phyloP scores from a whole-genome alignment of 2,797 vertebrate genomes.

The Artibeus jamaicensis region DNA sequence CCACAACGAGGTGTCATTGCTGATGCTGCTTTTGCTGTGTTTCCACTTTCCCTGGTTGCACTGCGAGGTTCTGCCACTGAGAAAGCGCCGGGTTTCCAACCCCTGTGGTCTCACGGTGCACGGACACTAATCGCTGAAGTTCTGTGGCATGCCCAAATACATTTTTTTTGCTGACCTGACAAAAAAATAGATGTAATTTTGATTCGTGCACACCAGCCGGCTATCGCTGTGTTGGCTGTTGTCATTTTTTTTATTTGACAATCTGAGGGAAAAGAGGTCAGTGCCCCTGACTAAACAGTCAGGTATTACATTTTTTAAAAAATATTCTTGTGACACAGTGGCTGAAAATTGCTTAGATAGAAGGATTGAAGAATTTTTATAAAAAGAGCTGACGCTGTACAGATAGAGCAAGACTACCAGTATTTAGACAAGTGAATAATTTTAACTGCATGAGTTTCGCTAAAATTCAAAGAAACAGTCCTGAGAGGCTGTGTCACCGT shows the following conservation, averaged over 20 bases:
- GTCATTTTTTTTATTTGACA: background rate
- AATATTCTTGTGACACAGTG: background rate
- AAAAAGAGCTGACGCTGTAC: background rate
- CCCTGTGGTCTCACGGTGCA: background rate
- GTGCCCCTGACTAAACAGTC: background rate
- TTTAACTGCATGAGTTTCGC: background rate
- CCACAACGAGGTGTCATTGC: background rate
- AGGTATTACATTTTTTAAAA: background rate
- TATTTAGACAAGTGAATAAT: background rate
- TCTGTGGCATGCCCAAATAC: accelerated
- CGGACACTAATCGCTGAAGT: background rate
- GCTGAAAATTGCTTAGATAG: background rate
- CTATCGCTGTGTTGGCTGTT: background rate
- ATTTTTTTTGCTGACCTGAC: background rate
- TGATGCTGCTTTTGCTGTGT: background rate
- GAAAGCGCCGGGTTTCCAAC: background rate
- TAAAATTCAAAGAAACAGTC: background rate
- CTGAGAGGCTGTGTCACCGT: background rate
- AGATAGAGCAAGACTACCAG: background rate
- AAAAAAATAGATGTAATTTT: background rate
- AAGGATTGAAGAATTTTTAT: background rate
- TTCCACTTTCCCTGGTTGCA: background rate
- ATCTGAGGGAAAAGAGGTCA: background rate
- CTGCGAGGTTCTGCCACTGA: background rate
- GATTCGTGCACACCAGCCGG: background rate